These are phyloP conservation scores for Cheiracanthium punctorium DNA, from an alignment of 2,888 invertebrate species.

Conservation along the genomic window DNA sequence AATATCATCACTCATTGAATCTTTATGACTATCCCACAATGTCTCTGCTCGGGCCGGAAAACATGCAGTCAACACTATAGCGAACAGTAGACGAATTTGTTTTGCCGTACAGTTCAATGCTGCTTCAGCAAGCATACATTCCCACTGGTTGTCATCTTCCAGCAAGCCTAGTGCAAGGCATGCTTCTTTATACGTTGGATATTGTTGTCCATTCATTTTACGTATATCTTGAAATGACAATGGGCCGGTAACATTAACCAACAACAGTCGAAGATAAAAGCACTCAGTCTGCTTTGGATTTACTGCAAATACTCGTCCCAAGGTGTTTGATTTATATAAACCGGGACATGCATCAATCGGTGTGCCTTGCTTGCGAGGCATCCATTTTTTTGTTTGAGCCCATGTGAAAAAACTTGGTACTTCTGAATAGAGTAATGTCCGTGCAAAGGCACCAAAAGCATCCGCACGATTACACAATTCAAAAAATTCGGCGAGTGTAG, in stretches of 20 bases:
- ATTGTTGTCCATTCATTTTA: background rate
- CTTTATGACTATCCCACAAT: too few species aligned
- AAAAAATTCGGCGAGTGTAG: background rate
- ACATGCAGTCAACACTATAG: too few species aligned
- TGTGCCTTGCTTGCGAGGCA: slow-evolving; percentile 47
- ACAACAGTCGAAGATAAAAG: slow-evolving; percentile 14
- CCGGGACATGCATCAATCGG: slow-evolving; percentile 1
- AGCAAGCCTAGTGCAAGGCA: too few species aligned
- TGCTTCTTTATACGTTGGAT: too few species aligned
- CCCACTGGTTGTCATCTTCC: too few species aligned
- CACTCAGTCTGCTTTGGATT: slow-evolving; percentile 7
- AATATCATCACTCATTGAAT: background rate
- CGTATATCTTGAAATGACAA: background rate
- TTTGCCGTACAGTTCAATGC: too few species aligned
- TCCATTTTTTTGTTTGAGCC: slow-evolving; percentile 17
- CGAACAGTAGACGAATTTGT: too few species aligned
- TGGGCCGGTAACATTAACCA: slow-evolving; percentile 1
- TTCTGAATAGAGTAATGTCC: slow-evolving; percentile 8
- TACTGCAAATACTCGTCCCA: background rate
- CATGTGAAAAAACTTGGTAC: background rate
- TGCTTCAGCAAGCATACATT: too few species aligned
- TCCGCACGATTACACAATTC: background rate
- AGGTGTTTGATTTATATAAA: background rate
- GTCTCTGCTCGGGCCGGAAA: too few species aligned
- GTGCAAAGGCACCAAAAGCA: slow-evolving; percentile 32